Conservation (phyloP, 2,797 vertebrate species). For the Acanthurus leucopareius region DNA sequence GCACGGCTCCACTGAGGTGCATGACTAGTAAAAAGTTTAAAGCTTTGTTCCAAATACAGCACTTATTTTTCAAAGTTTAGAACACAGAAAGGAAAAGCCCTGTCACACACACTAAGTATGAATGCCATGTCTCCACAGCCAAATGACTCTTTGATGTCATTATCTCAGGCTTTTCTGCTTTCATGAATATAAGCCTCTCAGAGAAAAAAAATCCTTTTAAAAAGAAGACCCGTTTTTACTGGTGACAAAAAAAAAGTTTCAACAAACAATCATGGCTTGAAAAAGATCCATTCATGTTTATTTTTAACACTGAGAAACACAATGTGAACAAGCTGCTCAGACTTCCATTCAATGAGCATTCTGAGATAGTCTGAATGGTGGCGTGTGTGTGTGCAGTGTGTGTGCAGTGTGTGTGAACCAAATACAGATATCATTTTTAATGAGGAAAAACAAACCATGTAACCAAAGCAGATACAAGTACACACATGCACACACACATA, state of each 20-base stretch:
- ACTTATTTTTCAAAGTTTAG: neutral
- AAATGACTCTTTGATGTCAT: conserved; percentile 51
- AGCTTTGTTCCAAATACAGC: conserved; percentile 33
- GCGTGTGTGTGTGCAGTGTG: too few relatives aligned
- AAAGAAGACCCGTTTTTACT: neutral
- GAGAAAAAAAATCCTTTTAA: neutral
- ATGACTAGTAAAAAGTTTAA: conserved; percentile 3
- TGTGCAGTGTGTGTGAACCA: too few relatives aligned
- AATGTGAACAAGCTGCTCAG: conserved; percentile 6
- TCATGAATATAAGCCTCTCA: conserved; percentile 24
- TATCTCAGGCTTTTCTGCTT: conserved; percentile 41
- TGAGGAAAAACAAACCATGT: neutral
- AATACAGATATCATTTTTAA: neutral
- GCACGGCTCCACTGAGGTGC: neutral
- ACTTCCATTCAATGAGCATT: neutral
- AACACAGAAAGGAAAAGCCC: neutral
- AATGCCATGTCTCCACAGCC: neutral
- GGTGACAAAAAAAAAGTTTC: conserved; percentile 8
- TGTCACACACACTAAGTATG: conserved; percentile 11
- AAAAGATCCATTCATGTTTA: neutral
- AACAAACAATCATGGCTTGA: neutral
- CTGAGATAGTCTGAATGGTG: neutral
- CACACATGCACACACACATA: neutral
- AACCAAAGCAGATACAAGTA: neutral
- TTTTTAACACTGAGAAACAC: conserved; percentile 3